phyloP scores from a whole-genome alignment of 1,140 invertebrate species.

The Micrasema minimum region DNA sequence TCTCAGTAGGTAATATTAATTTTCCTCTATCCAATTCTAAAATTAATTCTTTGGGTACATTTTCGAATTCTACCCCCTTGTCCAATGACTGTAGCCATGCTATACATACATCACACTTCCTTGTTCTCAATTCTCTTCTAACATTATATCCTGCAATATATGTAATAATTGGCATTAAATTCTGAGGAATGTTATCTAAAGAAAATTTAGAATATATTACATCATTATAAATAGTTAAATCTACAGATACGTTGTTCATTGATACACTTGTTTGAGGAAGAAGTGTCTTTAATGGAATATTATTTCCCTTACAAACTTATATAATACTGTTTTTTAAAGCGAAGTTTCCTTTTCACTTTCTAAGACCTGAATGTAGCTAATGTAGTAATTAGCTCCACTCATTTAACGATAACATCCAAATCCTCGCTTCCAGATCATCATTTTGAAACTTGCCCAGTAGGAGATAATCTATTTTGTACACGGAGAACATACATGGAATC shows the following conservation, averaged over 20 bases:
- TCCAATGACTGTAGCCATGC: no score
- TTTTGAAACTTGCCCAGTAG: conserved; percentile 13
- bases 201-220: conserved; percentile 9
- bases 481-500: conserved; percentile 2
- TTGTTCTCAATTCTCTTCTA: conserved; percentile 11
- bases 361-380: neutral
- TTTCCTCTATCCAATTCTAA: conserved; percentile 10
- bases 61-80: no score
- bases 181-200: neutral
- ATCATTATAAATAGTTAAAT: conserved; percentile 11
- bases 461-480: neutral
- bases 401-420: neutral
- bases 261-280: conserved; percentile 1
- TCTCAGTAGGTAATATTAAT: conserved; percentile 12
- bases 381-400: conserved; percentile 11
- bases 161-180: conserved; percentile 10
- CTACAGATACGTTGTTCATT: neutral
- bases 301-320: conserved; percentile 4
- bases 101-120: neutral
- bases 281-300: conserved; percentile 12
- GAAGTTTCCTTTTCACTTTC: conserved; percentile 8
- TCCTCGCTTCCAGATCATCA: no score
- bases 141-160: conserved; percentile 1
- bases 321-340: conserved; percentile 1
- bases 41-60: conserved; percentile 2